Evolutionary conservation across 1,140 invertebrate species (phyloP).

Genomic region (Saccostrea cuccullata): DNA sequence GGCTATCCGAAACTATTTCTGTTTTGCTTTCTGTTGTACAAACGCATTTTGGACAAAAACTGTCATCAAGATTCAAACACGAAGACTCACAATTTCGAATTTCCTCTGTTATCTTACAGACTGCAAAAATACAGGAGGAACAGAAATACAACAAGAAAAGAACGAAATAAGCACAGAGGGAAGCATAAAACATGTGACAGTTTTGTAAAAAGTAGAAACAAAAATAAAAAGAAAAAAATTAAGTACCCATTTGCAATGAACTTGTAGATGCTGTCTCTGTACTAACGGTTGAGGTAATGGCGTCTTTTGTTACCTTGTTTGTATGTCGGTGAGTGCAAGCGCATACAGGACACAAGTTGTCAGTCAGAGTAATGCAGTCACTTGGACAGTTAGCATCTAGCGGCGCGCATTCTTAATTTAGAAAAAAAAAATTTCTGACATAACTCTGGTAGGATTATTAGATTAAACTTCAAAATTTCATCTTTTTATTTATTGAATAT

Average conservation of each 20-base stretch:
- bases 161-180: too few species aligned
- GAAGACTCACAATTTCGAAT: background rate
- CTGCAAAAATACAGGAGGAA: background rate
- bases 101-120: conserved; percentile 4
- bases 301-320: background rate
- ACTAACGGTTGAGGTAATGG: too few species aligned
- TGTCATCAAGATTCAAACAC: background rate
- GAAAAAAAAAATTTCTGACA: background rate
- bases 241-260: too few species aligned
- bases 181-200: too few species aligned
- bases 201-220: too few species aligned
- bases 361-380: background rate
- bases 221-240: too few species aligned
- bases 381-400: background rate
- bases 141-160: too few species aligned
- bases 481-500: too few species aligned
- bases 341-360: background rate
- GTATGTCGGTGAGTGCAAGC: background rate
- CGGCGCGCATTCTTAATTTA: background rate
- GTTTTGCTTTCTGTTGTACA: background rate
- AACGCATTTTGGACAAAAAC: background rate
- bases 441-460: too few species aligned
- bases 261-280: too few species aligned
- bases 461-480: too few species aligned
- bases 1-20: background rate